Evolutionary conservation across 2,797 vertebrate genomes (phyloP), one percentile per base, ranked within the genome.

Genomic region (Microctenopoma lineatum): DNA sequence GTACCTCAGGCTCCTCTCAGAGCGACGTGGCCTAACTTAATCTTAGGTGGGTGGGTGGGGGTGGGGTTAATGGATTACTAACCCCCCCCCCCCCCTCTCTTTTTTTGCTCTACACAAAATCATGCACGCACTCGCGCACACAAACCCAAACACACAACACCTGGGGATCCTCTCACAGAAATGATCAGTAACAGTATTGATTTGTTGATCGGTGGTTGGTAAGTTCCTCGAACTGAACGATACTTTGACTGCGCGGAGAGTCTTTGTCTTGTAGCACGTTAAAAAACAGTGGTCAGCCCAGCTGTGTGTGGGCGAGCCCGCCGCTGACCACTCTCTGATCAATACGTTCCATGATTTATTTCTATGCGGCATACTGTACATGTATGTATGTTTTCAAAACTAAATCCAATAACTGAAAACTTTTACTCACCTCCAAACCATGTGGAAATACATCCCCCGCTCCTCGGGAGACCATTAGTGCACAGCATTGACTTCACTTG

Each of bases 1-100:
- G 66, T 78, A 87, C 80, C 79, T 87, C 55, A 41, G 84, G 87
- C 83, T 87, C 88, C 87, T 91, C 89, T 89, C 59, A 69, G 83
- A 91, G 86, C 66, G 85, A 88, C 90, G 94, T 90, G 91, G 88
- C 81, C 81, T 80, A 75, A 89, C 81, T 85, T 93, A 93, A 94
- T 94, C 90, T 79, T 65, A 88, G 91, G 93, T 92, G 90, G 91
- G 21, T 21, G 21, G 21, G 21, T 21, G 21, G 87, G 75, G 80
- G 81, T 85, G 68, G 81, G 84, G 90, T 92, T 92, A 93, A 92
- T 92, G 88, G 93, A 93, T 93, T 92, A 87, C 86, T 87, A 85
- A 84, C 84, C 83, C 82, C 73, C 48, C 50, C 18, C 70, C 71
- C 79, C 60, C 57, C 54, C 34, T 53, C 63, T 64, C 54, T 69